Evolutionary conservation across 2,888 invertebrate species (phyloP), one percentile per base, ranked within the genome.

Genomic region (Agelastica alni): DNA sequence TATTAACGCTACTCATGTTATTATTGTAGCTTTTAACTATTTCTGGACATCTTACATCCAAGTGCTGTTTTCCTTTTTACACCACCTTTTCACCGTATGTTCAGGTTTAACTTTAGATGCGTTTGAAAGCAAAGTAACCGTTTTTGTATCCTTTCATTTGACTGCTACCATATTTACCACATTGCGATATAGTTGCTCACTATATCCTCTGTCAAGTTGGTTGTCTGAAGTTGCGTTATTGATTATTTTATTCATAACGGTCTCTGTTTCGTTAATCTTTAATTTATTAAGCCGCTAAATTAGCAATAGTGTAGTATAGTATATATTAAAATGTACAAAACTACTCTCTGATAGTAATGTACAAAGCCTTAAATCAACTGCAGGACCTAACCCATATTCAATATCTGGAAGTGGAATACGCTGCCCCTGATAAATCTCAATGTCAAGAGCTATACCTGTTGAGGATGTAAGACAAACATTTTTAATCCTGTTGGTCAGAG

Each of bases 31-130:
- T 36, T 36, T 13, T 13, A 13, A 36, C 17, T 4, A 36, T 36
- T 36, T 36, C 36, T 12, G 17, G 36, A 13, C 17, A 36, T 36
- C n/a, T 36, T 4, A 36, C 36, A 32, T n/a, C 32, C 32, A 32
- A 12, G 32, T 32, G 22, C 22, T 7, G 22, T 22, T 22, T 22
- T 22, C 30, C n/a, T 4, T 30, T n/a, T n/a, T 30, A 30, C 30
- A 30, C 30, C n/a, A 30, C 30, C 5, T 30, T 30, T n/a, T 30
- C 7, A 30, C 30, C 5, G 7, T 30, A 7, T 30, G 30, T 30
- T 30, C 30, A 7, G 30, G n/a, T 9, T 30, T n/a, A 30, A 30
- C n/a, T 7, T n/a, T n/a, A 7, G 30, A 30, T n/a, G 30, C 30
- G n/a, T 5, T 30, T 30, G 30, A 30, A 4, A 30, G 7, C n/a